Conservation (phyloP, 2,888 invertebrate species). For the Panopea generosa region DNA sequence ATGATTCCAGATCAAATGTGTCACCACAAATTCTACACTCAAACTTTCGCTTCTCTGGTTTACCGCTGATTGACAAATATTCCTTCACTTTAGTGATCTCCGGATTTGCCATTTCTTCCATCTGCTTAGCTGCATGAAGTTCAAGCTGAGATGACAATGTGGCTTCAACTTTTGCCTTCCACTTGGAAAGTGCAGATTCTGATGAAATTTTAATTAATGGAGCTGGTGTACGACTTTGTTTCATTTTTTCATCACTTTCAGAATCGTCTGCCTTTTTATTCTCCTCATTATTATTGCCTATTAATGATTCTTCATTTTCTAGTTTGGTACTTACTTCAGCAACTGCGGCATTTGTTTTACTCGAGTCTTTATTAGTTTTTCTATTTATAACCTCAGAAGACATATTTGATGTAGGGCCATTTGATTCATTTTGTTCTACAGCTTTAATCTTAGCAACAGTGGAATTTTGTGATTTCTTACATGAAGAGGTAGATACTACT, state of each 20-base stretch:
- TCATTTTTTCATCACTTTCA: slow-evolving; percentile 26
- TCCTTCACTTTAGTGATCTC: slow-evolving; percentile 38
- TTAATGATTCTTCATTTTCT: background rate
- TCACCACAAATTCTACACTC: slow-evolving; percentile 59
- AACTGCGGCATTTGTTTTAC: no score
- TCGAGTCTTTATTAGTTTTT: no score
- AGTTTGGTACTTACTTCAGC: no score
- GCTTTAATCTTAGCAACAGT: no score
- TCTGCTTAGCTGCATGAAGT: slow-evolving; percentile 40
- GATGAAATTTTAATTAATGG: slow-evolving; percentile 51
- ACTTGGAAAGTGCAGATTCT: slow-evolving; percentile 45
- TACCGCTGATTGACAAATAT: slow-evolving; percentile 36
- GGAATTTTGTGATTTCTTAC: no score
- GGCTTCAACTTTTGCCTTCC: slow-evolving; percentile 49
- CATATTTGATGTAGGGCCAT: no score
- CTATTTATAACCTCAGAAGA: no score
- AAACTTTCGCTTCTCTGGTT: slow-evolving; percentile 35
- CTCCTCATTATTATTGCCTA: slow-evolving; percentile 38
- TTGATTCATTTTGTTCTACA: no score
- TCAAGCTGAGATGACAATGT: slow-evolving; percentile 54
- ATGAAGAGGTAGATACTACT: no score
- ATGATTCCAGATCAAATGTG: slow-evolving; percentile 22
- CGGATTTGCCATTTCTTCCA: slow-evolving; percentile 36
- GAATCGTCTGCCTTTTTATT: slow-evolving; percentile 20
- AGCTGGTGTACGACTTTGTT: slow-evolving; percentile 4